phyloP scores from a whole-genome alignment of 2,797 vertebrate species.

The Eulemur coronatus region DNA sequence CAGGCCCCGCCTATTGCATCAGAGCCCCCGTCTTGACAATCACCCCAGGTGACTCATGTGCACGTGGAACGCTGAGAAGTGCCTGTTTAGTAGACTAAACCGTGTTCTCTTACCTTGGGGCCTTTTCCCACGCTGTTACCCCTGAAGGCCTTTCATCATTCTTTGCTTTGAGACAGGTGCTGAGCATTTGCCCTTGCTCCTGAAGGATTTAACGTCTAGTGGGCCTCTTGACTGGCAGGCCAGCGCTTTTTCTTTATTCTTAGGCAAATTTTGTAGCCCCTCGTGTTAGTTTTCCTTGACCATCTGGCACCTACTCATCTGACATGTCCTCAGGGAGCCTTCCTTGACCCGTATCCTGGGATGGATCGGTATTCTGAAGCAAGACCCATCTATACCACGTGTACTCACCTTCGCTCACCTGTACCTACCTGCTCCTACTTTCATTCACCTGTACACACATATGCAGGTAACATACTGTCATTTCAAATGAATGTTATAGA shows the following conservation, averaged over 20 bases:
- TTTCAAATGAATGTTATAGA: too few relatives aligned
- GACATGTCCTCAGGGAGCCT: neutral
- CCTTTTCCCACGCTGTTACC: neutral
- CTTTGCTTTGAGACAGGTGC: neutral
- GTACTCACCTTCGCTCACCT: neutral
- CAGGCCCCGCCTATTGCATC: neutral
- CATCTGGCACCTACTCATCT: too few relatives aligned
- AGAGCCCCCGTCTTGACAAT: neutral
- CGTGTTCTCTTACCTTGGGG: neutral
- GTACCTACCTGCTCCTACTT: neutral
- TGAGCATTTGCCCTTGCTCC: neutral
- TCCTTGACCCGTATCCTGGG: neutral
- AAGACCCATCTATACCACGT: neutral
- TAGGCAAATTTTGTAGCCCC: neutral
- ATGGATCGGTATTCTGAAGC: neutral
- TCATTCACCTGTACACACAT: fast-evolving
- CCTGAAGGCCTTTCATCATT: neutral
- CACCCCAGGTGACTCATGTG: fast-evolving
- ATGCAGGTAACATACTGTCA: fast-evolving
- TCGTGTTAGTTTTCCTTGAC: neutral
- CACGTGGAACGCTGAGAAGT: neutral
- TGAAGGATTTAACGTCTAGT: neutral
- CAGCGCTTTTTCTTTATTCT: neutral
- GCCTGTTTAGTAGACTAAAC: neutral
- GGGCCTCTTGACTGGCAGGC: neutral